phyloP scores from a whole-genome alignment of 2,113 vertebrate genomes.

The Sinocyclocheilus grahami region DNA sequence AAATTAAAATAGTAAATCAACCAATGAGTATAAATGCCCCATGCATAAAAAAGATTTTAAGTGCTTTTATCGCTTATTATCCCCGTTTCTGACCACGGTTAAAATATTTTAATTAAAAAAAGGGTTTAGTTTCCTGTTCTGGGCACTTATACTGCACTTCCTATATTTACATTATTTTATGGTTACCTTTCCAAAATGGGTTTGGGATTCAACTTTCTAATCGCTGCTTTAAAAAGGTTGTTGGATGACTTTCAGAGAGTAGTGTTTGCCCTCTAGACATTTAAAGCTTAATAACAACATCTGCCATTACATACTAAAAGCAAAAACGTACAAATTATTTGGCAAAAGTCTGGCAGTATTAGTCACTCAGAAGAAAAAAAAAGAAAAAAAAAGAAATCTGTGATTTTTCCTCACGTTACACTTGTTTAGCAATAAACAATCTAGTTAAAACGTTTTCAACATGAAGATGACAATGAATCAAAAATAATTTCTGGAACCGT shows the following conservation, averaged over 20 bases:
- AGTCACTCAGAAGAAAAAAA: not conserved
- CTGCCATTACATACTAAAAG: not conserved
- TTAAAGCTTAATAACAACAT: conserved; percentile 37
- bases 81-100: not conserved
- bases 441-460: conserved; percentile 18
- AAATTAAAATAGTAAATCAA: not conserved
- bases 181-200: not conserved
- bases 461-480: conserved; percentile 8
- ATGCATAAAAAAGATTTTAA: not conserved
- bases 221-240: not conserved
- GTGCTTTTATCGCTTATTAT: not conserved
- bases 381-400: not conserved
- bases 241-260: not conserved
- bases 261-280: conserved; percentile 36
- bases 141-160: not conserved
- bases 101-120: not conserved
- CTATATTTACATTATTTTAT: not conserved
- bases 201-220: not conserved
- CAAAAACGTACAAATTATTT: conserved; percentile 27
- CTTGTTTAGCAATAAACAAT: conserved; percentile 13
- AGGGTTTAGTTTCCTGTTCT: not conserved
- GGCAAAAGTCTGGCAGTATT: conserved; percentile 22
- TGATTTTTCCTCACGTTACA: not conserved
- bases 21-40: not conserved
- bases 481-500: conserved; percentile 16